Conservation (phyloP, 1,140 invertebrate species). For the Philaenus spumarius region DNA sequence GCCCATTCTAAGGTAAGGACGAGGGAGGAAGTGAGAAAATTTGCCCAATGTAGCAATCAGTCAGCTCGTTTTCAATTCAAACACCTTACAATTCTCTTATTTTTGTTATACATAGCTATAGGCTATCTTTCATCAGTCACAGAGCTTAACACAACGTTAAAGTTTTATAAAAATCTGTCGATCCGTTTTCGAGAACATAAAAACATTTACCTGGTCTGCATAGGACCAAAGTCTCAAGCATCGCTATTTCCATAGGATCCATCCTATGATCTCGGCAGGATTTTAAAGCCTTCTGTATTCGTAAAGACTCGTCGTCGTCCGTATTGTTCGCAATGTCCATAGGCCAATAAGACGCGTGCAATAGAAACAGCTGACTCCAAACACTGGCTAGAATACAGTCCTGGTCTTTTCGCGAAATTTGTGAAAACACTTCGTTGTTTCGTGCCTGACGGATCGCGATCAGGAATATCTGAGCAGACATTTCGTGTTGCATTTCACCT, state of each 20-base stretch:
- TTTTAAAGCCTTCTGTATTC: background rate
- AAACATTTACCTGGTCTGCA: conserved; percentile 17
- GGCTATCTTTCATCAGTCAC: no score
- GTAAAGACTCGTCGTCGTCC: background rate
- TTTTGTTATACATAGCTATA: no score
- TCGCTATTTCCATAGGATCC: conserved; percentile 10
- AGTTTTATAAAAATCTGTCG: no score
- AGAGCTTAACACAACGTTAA: no score
- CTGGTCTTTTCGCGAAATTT: conserved; percentile 43
- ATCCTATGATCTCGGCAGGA: background rate
- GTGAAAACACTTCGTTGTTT: conserved; percentile 44
- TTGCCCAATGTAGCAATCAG: no score
- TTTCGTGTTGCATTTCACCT: conserved; percentile 31
- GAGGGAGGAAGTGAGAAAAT: no score
- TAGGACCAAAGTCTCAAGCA: conserved; percentile 15
- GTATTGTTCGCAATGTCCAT: background rate
- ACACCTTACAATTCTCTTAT: no score
- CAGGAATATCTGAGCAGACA: conserved; percentile 49
- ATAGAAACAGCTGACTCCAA: conserved; percentile 52
- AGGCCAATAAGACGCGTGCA: conserved; percentile 54
- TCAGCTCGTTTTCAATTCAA: no score
- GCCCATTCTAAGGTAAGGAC: no score
- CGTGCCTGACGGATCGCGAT: conserved; percentile 47
- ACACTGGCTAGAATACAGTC: conserved; percentile 46
- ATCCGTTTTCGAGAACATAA: no score